Evolutionary conservation across 2,113 vertebrate genomes (phyloP).

Genomic region (Anthoscopus minutus): DNA sequence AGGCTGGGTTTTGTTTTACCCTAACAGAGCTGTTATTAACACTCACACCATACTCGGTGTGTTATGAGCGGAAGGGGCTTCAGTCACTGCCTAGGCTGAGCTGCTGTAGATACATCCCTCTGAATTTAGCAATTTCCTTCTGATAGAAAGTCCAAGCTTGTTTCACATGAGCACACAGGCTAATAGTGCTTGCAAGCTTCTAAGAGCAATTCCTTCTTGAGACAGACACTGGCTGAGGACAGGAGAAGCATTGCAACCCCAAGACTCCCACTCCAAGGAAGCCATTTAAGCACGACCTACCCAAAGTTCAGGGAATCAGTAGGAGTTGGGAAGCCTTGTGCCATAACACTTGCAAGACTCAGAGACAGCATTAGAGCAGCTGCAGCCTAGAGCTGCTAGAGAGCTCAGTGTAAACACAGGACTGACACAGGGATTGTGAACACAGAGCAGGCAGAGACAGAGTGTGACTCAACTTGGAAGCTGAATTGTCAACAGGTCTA

Average conservation of each 20-base stretch:
- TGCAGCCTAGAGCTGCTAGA: not conserved
- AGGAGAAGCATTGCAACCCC: not conserved
- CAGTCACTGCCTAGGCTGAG: not conserved
- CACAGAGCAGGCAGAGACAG: not conserved
- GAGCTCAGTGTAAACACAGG: not conserved
- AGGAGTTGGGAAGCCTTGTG: not conserved
- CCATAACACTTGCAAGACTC: not conserved
- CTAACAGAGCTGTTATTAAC: not conserved
- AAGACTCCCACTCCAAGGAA: not conserved
- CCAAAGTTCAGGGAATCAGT: not conserved
- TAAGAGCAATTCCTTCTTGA: not conserved
- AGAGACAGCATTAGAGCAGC: not conserved
- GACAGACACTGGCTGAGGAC: not conserved
- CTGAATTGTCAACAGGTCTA: not conserved
- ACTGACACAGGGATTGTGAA: not conserved
- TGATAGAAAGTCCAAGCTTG: not conserved
- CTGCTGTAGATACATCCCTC: not conserved
- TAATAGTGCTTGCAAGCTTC: not conserved
- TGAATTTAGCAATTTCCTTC: not conserved
- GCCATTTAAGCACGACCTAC: not conserved
- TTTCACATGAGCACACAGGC: rapidly evolving
- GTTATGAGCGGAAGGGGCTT: not conserved
- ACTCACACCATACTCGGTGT: not conserved
- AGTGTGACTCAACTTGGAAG: not conserved
- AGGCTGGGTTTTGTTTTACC: not conserved